Evolutionary conservation across 1,140 invertebrate species (phyloP).

Genomic region (Anastrepha obliqua): DNA sequence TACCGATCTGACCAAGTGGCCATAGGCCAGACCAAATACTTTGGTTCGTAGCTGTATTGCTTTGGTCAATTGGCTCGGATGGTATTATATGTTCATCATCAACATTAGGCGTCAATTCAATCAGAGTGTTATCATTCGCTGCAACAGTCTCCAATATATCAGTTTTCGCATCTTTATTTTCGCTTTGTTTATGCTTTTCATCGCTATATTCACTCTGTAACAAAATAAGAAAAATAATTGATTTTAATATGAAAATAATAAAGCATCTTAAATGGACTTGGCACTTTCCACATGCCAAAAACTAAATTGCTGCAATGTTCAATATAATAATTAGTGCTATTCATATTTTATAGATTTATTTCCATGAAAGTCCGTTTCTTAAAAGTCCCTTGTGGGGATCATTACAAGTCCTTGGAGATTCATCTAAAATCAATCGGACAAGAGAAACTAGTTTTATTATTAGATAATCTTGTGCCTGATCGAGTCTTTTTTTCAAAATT

Average conservation of each 20-base stretch:
- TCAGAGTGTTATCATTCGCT: background rate
- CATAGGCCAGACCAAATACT: constrained; percentile 25
- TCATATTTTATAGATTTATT: too few relatives aligned
- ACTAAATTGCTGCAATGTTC: too few relatives aligned
- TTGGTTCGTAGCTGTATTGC: background rate
- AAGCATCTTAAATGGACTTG: too few relatives aligned
- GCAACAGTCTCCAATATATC: background rate
- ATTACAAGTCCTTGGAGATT: too few relatives aligned
- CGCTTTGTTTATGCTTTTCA: background rate
- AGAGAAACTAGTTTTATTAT: too few relatives aligned
- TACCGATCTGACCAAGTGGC: background rate
- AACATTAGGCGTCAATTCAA: background rate
- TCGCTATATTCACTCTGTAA: constrained; percentile 47
- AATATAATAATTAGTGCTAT: too few relatives aligned
- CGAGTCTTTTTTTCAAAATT: too few relatives aligned
- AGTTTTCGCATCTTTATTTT: background rate
- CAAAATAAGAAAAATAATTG: background rate
- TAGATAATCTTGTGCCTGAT: too few relatives aligned
- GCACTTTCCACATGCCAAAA: too few relatives aligned
- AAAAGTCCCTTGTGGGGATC: too few relatives aligned
- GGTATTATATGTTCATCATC: constrained; percentile 11
- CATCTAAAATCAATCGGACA: too few relatives aligned
- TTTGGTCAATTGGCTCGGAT: background rate
- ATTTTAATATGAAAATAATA: background rate
- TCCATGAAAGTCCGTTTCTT: too few relatives aligned